Conservation (phyloP, 2,888 invertebrate genomes). For the Omphaloscelis lunosa region DNA sequence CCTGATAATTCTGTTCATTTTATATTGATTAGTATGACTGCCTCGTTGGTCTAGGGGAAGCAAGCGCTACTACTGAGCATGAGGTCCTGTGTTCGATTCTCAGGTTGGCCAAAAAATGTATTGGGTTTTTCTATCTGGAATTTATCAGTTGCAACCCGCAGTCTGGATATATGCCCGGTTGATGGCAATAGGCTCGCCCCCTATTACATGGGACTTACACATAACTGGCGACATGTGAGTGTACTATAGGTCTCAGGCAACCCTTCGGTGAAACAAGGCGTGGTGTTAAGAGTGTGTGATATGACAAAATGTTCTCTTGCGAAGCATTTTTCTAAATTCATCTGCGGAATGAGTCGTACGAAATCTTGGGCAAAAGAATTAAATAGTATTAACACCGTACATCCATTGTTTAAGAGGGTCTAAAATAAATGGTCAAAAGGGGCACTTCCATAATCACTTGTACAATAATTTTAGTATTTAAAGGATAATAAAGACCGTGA, state of each 20-base stretch:
- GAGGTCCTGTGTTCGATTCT: background rate
- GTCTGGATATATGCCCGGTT: background rate
- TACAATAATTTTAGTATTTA: background rate
- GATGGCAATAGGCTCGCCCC: background rate
- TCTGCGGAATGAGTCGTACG: background rate
- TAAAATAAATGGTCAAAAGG: background rate
- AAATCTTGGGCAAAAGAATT: background rate
- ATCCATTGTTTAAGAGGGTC: background rate
- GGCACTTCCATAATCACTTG: background rate
- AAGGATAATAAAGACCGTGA: slow-evolving; percentile 13
- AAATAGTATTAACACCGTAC: background rate
- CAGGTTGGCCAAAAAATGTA: background rate
- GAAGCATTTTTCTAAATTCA: background rate
- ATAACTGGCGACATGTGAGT: background rate
- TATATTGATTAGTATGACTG: no score
- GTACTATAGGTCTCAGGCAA: background rate
- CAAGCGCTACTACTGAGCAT: no score
- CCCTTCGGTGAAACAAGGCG: background rate
- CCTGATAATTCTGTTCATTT: no score
- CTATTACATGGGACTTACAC: background rate
- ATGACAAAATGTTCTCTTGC: background rate
- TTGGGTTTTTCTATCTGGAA: background rate
- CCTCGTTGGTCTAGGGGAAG: no score
- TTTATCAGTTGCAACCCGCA: background rate
- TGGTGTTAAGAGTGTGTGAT: background rate